Evolutionary conservation across 1,140 invertebrate genomes (phyloP), one percentile per base, ranked within the genome.

Genomic region (Lycorma delicatula): DNA sequence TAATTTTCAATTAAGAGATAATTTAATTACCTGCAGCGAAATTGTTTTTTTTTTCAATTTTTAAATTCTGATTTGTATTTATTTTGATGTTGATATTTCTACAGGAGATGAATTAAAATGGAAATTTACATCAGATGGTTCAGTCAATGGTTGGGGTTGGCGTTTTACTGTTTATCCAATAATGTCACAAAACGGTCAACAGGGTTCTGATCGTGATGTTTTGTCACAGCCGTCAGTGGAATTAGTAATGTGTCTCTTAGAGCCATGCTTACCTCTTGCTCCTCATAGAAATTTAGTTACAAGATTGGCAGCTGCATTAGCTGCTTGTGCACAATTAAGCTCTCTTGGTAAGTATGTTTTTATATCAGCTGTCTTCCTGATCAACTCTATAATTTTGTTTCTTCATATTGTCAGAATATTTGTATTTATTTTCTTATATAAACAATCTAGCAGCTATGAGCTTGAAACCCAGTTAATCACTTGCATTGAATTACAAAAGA

Each of bases 111-210:
- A 95, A 70, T 68, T 98, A 18, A 80, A 84, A 22, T 98, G 93
- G 93, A 87, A 89, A 66, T 98, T 98, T 68, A 87, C 82, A 0
- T 93, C 90, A 61, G 93, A 97, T 69, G 87, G 88, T 16, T 93
- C 91, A 0, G 91, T 97, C 0, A 97, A 96, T 69, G 93, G 93
- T 1, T 98, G 94, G 94, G 94, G 93, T 6, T 98, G 92, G 92
- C 77, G 87, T n/a, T 97, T 97, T 67, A 94, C 90, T 1, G 93
- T 93, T 3, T 89, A 93, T 74, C 93, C 93, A 9, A 81, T 94
- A 36, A 85, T 89, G 1, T 79, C 79, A 59, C 69, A 81, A 54
- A n/a, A n/a, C n/a, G 75, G 79, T 54, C 75, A 81, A 67, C 74
- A 80, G 20, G 81, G 82, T 16, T 89, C 84, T 0, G 89, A 89